Base-by-base conservation (phyloP, 2,113 vertebrate species). In the Elephantulus edwardii region DNA sequence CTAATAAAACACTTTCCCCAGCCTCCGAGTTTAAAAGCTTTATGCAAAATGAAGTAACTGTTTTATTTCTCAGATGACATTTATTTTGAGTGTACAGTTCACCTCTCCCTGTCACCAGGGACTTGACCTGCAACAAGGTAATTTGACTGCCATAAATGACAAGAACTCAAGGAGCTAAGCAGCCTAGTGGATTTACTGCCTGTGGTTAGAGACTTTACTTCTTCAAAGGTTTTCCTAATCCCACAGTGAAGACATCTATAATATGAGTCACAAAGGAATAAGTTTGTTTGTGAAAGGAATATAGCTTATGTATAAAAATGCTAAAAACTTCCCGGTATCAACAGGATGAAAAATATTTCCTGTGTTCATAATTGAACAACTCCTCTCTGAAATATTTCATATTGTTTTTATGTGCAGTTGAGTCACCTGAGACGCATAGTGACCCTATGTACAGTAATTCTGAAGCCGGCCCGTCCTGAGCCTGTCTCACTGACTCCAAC, bases 21-120 rank as follows among this genome's bases (percentile, higher is more conserved):
- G 89, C 80, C 93, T 90, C 78, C 86, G 83, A 60, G 72, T 92
- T 91, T 93, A 88, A 97, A 96, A 95, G 64, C 90, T 94, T 93
- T 76, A 46, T 75, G 38, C 80, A 64, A 94, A 97, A 96, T 89
- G 78, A 95, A 96, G 54, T 70, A 87, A 92, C 86, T 88, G 87
- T 46, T 86, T 93, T 89, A 83, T 88, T 96, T 96, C 88, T 33
- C 20, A 82, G 56, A 91, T 79, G 90, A 84, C 28, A 78, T 35
- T 86, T 42, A 91, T 91, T 91, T 95, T 33, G 79, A 91, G 58
- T 3, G 5, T 72, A 46, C 71, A 85, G 20, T 78, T n/a, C 22
- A 83, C 26, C 82, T 42, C 62, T 62, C 46, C 2, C 0, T 1
- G 14, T 35, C 72, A 85, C 48, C 12, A 54, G 75, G 93, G 48